A percentile compares a stretch with the other conserved stretches of the same genome.
These are phyloP conservation scores for Linnaemya tessellans DNA, from an alignment of 2,888 invertebrate species.

Conservation along the genomic window DNA sequence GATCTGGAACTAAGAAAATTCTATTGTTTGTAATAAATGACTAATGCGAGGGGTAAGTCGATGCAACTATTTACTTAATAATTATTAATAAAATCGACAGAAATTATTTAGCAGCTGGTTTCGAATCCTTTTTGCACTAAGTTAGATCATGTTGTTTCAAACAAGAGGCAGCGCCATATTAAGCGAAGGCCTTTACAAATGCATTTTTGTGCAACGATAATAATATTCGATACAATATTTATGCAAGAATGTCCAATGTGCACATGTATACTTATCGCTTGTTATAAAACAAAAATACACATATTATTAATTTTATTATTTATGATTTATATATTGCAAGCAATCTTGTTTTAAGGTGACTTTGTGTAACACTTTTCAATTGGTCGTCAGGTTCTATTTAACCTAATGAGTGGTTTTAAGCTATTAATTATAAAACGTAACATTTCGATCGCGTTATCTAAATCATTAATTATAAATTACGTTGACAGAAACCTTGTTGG, in stretches of 20 bases:
- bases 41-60: too few species aligned
- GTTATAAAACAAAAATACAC: neutral
- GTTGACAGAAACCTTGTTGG: neutral
- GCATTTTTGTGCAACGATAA: too few species aligned
- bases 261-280: neutral
- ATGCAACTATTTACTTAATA: too few species aligned
- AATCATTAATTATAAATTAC: neutral
- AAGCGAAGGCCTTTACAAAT: neutral
- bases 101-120: too few species aligned
- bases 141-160: too few species aligned
- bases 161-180: neutral
- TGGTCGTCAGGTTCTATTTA: neutral
- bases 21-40: too few species aligned
- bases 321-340: neutral
- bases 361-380: conserved; percentile 26
- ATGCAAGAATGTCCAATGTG: neutral
- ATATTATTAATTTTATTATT: neutral
- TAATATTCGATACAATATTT: too few species aligned
- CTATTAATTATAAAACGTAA: conserved; percentile 28
- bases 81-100: too few species aligned
- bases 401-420: conserved; percentile 9
- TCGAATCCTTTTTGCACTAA: too few species aligned
- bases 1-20: too few species aligned
- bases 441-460: neutral
- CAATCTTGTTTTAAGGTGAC: conserved; percentile 14